Evolutionary conservation across 2,888 invertebrate species (phyloP).

Genomic region (Melikaiella ostensackeni): DNA sequence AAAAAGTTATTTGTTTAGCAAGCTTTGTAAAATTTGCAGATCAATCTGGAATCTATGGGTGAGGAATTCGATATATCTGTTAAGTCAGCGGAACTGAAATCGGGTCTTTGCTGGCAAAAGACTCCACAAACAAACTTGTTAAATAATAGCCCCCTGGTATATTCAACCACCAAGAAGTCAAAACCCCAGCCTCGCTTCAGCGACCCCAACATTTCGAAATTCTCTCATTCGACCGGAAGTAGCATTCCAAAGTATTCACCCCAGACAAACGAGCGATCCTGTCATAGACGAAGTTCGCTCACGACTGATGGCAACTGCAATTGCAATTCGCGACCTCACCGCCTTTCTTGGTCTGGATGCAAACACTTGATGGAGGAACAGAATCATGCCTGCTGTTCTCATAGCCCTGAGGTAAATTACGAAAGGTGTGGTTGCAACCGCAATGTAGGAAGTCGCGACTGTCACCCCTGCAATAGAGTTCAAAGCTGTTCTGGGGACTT

Average conservation of each 20-base stretch:
- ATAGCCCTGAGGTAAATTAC: conserved; percentile 16
- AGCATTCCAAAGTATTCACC: conserved; percentile 19
- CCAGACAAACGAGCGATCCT: neutral
- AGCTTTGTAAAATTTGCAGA: neutral
- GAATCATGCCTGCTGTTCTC: conserved; percentile 41
- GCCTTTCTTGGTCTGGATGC: conserved; percentile 48
- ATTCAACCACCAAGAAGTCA: neutral
- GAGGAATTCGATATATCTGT: conserved; percentile 8
- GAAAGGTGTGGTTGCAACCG: conserved; percentile 38
- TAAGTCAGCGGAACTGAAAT: conserved; percentile 52
- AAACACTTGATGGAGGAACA: conserved; percentile 38
- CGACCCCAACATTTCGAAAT: conserved; percentile 38
- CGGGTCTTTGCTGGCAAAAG: conserved; percentile 60
- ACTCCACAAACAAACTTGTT: conserved; percentile 49
- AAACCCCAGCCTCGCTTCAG: conserved; percentile 21
- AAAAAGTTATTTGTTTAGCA: too few species aligned
- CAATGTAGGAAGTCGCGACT: conserved; percentile 22
- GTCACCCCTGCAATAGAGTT: conserved; percentile 5
- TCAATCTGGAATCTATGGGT: conserved; percentile 6
- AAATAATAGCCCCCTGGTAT: conserved; percentile 22
- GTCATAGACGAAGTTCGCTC: conserved; percentile 11
- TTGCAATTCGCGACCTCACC: conserved; percentile 40
- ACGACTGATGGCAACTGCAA: conserved; percentile 40
- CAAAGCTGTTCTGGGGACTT: conserved; percentile 15
- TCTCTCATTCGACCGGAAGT: neutral